phyloP scores from a whole-genome alignment of 1,140 invertebrate species.

The Megalopta genalis region DNA sequence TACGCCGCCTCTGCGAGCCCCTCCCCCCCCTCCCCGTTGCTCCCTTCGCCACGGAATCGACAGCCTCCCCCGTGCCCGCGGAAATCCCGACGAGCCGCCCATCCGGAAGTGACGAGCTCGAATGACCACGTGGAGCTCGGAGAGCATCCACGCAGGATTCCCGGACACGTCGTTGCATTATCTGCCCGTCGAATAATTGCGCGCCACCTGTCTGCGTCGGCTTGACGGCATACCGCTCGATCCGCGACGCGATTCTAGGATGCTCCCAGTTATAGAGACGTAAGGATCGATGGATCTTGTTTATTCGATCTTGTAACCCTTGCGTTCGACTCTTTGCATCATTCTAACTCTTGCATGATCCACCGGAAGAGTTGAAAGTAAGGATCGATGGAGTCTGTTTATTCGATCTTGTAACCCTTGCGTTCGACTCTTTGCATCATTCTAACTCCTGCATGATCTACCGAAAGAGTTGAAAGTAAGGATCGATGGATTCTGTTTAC shows the following conservation, averaged over 20 bases:
- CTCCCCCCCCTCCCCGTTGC: not conserved
- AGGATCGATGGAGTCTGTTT: too few relatives aligned
- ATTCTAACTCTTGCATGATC: too few relatives aligned
- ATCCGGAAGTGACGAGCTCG: constrained; percentile 61
- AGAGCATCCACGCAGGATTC: constrained; percentile 28
- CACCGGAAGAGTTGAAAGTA: too few relatives aligned
- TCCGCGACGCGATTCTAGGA: not conserved
- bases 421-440: too few relatives aligned
- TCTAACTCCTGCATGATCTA: too few relatives aligned
- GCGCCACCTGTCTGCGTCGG: not conserved
- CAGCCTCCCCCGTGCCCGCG: not conserved
- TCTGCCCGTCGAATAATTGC: constrained; percentile 21
- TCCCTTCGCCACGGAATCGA: too few relatives aligned
- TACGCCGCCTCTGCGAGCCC: not conserved
- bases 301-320: not conserved
- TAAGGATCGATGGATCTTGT: too few relatives aligned
- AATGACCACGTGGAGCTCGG: constrained; percentile 46
- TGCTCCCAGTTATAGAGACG: not conserved
- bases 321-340: too few relatives aligned
- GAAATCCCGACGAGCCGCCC: constrained; percentile 54
- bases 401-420: too few relatives aligned
- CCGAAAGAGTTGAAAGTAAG: too few relatives aligned
- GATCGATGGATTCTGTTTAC: too few relatives aligned
- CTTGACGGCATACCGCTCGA: not conserved
- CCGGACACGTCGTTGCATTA: constrained; percentile 28